These are phyloP conservation scores for Pectinophora gossypiella DNA, from an alignment of 1,140 invertebrate genomes.

Conservation along the genomic window DNA sequence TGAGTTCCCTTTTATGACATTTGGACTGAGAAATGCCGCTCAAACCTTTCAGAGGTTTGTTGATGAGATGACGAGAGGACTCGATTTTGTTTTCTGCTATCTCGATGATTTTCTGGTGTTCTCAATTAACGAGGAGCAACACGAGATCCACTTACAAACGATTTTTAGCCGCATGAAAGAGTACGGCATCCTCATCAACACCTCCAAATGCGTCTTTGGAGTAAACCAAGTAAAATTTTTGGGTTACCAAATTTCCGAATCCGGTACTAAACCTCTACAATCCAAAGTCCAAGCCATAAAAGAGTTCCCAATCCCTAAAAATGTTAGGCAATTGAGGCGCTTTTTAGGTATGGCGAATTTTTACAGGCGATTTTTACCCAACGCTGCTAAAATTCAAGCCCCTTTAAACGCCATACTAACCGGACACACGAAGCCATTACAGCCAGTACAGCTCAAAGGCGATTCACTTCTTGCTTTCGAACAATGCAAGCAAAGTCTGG, in stretches of 20 bases:
- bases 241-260: constrained; percentile 31
- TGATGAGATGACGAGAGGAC: constrained; percentile 50
- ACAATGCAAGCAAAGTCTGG: too few species aligned
- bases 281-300: constrained; percentile 30
- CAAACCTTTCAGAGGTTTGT: constrained; percentile 74
- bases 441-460: too few species aligned
- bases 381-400: constrained; percentile 23
- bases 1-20: not conserved
- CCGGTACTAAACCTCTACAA: constrained; percentile 35
- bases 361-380: constrained; percentile 34
- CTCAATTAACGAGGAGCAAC: constrained; percentile 28
- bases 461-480: too few species aligned
- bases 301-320: constrained; percentile 37
- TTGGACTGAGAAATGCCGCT: constrained; percentile 26
- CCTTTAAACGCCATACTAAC: constrained; percentile 5
- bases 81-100: constrained; percentile 54
- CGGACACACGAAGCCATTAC: too few species aligned
- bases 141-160: constrained; percentile 27
- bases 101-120: constrained; percentile 56
- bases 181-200: constrained; percentile 40
- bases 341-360: constrained; percentile 66
- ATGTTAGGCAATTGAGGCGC: constrained; percentile 32
- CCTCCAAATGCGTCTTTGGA: constrained; percentile 21
- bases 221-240: constrained; percentile 20
- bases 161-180: constrained; percentile 27